Evolutionary conservation across 53 echinoderm and acorn worm genomes (phyloP), one percentile per base, ranked within the genome.

Genomic region (Paracentrotus lividus): DNA sequence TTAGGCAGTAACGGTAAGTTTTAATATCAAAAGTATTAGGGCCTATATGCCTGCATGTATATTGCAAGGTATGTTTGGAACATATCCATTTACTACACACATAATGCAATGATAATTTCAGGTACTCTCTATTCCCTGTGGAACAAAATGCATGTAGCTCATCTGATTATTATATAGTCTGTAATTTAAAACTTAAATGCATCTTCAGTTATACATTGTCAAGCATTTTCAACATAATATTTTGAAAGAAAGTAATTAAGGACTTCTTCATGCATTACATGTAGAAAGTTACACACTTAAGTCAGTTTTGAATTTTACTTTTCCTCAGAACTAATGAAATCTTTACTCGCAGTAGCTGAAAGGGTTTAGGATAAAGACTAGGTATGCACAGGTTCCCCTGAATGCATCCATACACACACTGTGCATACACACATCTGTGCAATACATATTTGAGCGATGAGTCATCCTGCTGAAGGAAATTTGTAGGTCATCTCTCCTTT

Each of bases 401-500:
- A 72, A 72, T 49, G 21, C 85, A 85, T 85, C 49, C 85, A 85
- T 36, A 85, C 85, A 49, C 85, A 52, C 85, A 49, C 51, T 49
- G 58, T 31, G 31, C 52, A 40, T 29, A 55, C 55, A 64, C 64
- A 49, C 90, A 90, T 32, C 64, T 90, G 90, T 66, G 53, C 90
- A 66, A 90, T 90, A 66, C 90, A 90, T 90, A 90, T 61, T 90
- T 90, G 66, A 36, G 64, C 45, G 90, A 90, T 90, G 90, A 90
- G 56, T 90, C 90, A 90, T 90, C 43, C 47, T 5, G 90, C 64
- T 65, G 90, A 90, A 90, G 90, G 90, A 90, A 90, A 90, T 90
- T 90, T 90, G 67, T 90, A 90, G 90, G 90, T 90, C 90, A 90
- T 90, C 66, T 56, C 88, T 88, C 88, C 15, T 88, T 88, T 34